Percentiles rank a stretch among this genome's conserved stretches.
These are phyloP conservation scores for Hydropsyche betteni DNA, from an alignment of 2,888 invertebrate genomes.

Conservation along the genomic window DNA sequence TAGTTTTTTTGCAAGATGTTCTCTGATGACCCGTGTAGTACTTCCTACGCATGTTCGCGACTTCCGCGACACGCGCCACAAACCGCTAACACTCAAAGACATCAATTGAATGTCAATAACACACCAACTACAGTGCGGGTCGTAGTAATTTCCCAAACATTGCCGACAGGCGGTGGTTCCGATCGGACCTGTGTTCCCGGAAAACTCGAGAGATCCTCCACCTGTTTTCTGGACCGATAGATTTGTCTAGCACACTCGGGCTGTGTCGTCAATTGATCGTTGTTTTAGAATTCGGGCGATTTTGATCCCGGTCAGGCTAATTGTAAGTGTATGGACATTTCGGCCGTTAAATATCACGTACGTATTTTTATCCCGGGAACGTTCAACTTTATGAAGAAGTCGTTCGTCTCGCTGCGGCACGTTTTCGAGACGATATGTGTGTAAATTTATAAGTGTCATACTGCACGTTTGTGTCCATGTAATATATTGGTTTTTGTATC, in stretches of 20 bases:
- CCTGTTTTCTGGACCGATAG: too few relatives aligned
- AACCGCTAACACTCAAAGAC: slow-evolving; percentile 9
- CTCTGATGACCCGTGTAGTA: slow-evolving; percentile 8
- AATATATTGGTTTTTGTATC: slow-evolving; percentile 19
- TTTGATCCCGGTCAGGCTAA: too few relatives aligned
- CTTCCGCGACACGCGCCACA: slow-evolving; percentile 22
- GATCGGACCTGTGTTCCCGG: background rate
- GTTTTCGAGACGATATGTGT: background rate
- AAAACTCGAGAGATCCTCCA: background rate
- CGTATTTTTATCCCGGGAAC: slow-evolving; percentile 22
- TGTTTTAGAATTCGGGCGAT: too few relatives aligned
- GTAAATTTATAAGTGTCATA: slow-evolving; percentile 27
- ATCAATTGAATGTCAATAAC: slow-evolving; percentile 13
- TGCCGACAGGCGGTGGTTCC: background rate
- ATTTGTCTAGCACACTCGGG: too few relatives aligned
- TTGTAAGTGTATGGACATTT: too few relatives aligned
- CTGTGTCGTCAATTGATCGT: too few relatives aligned
- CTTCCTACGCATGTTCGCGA: slow-evolving; percentile 27
- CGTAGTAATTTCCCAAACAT: slow-evolving; percentile 5
- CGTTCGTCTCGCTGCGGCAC: slow-evolving; percentile 11
- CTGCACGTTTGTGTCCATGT: background rate
- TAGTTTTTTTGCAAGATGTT: slow-evolving; percentile 3
- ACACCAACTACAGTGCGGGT: background rate
- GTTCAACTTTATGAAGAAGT: slow-evolving; percentile 22
- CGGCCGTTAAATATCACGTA: too few relatives aligned